Percentiles rank a stretch among this genome's conserved stretches.
phyloP scores from a whole-genome alignment of 2,888 invertebrate species.

The Hyposoter didymator region DNA sequence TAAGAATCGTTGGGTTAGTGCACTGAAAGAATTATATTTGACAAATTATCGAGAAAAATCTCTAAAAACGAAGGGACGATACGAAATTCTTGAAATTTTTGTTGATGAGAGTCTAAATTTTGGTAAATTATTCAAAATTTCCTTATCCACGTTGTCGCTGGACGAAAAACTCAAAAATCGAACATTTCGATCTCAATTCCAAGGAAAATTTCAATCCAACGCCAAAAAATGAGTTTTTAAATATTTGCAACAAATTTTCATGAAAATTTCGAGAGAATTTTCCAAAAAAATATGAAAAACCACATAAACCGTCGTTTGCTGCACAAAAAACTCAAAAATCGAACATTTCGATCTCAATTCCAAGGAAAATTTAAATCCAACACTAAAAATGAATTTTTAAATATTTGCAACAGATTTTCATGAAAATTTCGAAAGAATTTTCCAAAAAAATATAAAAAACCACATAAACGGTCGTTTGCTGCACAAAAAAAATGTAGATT shows the following conservation, averaged over 20 bases:
- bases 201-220: not conserved
- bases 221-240: no score
- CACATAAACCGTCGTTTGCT: not conserved
- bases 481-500: not conserved
- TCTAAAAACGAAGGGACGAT: not conserved
- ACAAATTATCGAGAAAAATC: not conserved
- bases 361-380: not conserved
- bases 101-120: not conserved
- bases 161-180: not conserved
- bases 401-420: not conserved
- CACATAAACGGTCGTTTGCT: not conserved
- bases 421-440: no score
- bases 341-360: not conserved
- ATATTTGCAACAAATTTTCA: not conserved
- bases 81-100: not conserved
- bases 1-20: conserved; percentile 9
- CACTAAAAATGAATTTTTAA: no score
- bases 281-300: not conserved
- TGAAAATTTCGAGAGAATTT: no score
- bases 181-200: not conserved
- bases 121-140: not conserved
- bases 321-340: not conserved
- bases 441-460: not conserved
- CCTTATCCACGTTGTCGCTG: not conserved
- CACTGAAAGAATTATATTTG: conserved; percentile 8